Conservation (phyloP, 2,113 vertebrate species). For the Camarhynchus parvulus region DNA sequence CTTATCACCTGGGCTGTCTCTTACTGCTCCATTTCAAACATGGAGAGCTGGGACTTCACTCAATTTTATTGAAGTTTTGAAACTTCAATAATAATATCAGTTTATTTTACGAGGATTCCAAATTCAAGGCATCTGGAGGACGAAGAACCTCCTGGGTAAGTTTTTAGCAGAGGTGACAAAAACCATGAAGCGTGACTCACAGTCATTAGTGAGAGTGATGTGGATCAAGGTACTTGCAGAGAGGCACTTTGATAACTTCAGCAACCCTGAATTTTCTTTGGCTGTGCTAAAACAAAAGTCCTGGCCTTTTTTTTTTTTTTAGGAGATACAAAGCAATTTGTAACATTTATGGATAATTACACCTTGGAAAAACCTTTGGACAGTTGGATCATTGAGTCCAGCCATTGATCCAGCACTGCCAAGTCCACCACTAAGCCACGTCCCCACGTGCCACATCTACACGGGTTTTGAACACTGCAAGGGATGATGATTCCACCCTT, state of each 20-base stretch:
- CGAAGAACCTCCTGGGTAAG: not conserved
- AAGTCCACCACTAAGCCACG: not conserved
- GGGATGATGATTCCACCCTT: not conserved
- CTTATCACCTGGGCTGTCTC: not conserved
- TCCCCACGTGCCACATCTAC: not conserved
- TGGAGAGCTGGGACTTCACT: not conserved
- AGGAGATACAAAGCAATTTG: not conserved
- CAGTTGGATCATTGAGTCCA: not conserved
- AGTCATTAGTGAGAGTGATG: not conserved
- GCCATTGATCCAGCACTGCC: not conserved
- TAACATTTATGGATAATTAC: not conserved
- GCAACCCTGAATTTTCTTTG: not conserved
- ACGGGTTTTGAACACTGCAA: not conserved
- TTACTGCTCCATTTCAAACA: not conserved
- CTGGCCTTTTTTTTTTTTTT: not conserved
- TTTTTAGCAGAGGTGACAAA: not conserved
- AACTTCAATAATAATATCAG: not conserved
- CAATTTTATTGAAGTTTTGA: not conserved
- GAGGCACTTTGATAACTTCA: not conserved
- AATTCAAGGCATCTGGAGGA: not conserved
- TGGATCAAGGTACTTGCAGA: not conserved
- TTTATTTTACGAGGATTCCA: accelerated
- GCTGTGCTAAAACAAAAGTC: not conserved
- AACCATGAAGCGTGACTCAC: not conserved
- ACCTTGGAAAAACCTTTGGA: not conserved